phyloP scores from a whole-genome alignment of 2,797 vertebrate genomes.

The Onychomys torridus region DNA sequence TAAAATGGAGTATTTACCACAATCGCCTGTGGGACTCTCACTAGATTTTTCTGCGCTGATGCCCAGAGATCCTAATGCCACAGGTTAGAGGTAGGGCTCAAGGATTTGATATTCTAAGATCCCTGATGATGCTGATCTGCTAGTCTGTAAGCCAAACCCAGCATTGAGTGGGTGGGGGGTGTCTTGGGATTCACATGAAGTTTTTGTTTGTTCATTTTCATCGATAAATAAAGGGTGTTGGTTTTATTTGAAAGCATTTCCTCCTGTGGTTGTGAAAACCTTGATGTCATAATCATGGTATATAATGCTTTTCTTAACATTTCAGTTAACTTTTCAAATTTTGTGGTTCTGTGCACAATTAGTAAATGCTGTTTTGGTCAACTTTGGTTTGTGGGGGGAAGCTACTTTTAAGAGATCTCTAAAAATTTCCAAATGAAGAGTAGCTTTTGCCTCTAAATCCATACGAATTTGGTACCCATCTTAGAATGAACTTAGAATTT shows the following conservation, averaged over 20 bases:
- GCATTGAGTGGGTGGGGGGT: too few relatives aligned
- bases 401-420: neutral
- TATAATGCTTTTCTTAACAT: neutral
- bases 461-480: neutral
- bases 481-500: slow-evolving; percentile 12
- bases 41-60: neutral
- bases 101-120: neutral
- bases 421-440: neutral
- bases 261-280: neutral
- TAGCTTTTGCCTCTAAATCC: neutral
- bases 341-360: neutral
- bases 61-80: neutral
- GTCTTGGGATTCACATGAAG: neutral
- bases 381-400: slow-evolving; percentile 4
- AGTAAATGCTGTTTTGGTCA: neutral
- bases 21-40: neutral
- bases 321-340: neutral
- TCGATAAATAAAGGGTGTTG: neutral
- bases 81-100: neutral
- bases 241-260: slow-evolving; percentile 19
- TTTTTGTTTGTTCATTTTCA: neutral
- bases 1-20: neutral
- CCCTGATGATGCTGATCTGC: neutral
- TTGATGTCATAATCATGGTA: neutral
- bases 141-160: neutral